phyloP scores from a whole-genome alignment of 2,888 invertebrate genomes.

The Buathra laborator region DNA sequence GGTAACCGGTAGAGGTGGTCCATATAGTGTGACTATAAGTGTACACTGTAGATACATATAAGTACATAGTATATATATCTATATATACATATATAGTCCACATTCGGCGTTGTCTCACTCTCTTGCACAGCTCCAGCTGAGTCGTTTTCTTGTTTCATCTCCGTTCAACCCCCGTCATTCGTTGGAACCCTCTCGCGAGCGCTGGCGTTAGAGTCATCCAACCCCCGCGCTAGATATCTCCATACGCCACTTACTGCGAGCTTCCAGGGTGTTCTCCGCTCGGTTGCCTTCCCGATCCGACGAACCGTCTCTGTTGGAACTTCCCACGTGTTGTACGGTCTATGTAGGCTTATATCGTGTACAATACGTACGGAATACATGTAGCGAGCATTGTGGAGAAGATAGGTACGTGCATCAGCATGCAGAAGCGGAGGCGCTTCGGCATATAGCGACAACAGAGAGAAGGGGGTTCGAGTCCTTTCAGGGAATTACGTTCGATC shows the following conservation, averaged over 20 bases:
- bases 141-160: conserved; percentile 61
- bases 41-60: conserved; percentile 15
- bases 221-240: conserved; percentile 80
- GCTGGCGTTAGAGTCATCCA: conserved; percentile 75
- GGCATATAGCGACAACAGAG: conserved; percentile 40
- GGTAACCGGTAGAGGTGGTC: neutral
- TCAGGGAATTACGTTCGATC: conserved; percentile 73
- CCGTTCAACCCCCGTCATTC: conserved; percentile 63
- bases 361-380: conserved; percentile 9
- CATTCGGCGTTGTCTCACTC: conserved; percentile 41
- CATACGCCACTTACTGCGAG: conserved; percentile 82
- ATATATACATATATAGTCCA: conserved; percentile 6
- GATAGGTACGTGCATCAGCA: conserved; percentile 58
- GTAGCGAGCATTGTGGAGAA: neutral
- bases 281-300: conserved; percentile 71
- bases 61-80: neutral
- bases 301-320: conserved; percentile 59
- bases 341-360: conserved; percentile 3
- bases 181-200: conserved; percentile 72
- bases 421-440: conserved; percentile 45
- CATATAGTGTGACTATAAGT: conserved; percentile 22
- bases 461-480: conserved; percentile 69
- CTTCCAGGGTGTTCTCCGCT: conserved; percentile 81
- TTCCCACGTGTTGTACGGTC: conserved; percentile 49
- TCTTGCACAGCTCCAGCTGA: conserved; percentile 7